Evolutionary conservation across 2,888 invertebrate genomes (phyloP), one percentile per base, ranked within the genome.

Genomic region (Heliconius ethilla): DNA sequence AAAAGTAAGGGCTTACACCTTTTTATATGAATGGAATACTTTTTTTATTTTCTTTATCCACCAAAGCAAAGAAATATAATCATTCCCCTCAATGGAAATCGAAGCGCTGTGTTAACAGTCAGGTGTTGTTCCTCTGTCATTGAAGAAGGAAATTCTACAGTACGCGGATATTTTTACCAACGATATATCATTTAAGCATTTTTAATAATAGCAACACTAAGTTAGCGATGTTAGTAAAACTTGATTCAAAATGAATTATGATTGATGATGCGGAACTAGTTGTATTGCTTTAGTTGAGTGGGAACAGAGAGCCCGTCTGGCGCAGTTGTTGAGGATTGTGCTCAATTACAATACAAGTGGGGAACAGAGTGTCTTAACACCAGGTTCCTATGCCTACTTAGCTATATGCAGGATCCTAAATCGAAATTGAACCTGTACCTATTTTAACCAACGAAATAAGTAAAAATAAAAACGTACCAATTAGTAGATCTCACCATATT

Each of bases 121-220:
- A 27, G 27, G 33, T 7, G 33, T 33, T 33, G 7, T 33, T 33
- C 7, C 5, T 2, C 40, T 11, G 40, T 40, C 40, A 40, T 11
- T 40, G 25, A 6, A 4, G 6, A 15, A 67, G 37, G 5, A 69
- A 69, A 69, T 7, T 72, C 59, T 6, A n/a, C 59, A 72, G 59
- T 72, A 25, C 13, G 59, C 72, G 72, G 15, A 18, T n/a, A 27
- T 59, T 37, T 7, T 91, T 91, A 90, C 90, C 87, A 83, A 89
- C 89, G 89, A 92, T 92, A 91, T 91, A 92, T 92, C 92, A 92
- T 90, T 89, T 89, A 87, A 90, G 90, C 90, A 89, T 90, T 92
- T 92, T 92, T 92, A 92, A 92, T 92, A 92, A 91, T 87, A 88
- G 89, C 81, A 82, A 81, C 81, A 76, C 78, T 78, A 77, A 81